Evolutionary conservation across 2,113 vertebrate species (phyloP), one percentile per base, ranked within the genome.

Genomic region (Chaetodon trifascialis): DNA sequence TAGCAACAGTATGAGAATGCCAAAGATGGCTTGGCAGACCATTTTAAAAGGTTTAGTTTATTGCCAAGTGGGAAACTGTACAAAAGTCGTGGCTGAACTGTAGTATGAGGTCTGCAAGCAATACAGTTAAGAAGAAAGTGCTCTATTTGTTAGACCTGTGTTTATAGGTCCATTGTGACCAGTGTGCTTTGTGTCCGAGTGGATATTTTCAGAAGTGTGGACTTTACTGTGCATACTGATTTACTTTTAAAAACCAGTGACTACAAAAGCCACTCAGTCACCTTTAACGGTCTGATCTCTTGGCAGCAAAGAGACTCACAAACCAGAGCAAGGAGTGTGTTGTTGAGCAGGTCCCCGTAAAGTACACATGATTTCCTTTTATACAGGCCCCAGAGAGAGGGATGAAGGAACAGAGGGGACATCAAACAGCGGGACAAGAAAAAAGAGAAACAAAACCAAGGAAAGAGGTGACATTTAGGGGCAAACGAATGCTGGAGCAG

Each of bases 131-230:
- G 47, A 47, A 55, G 60, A 84, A 78, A 72, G 47, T 58, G 47
- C 63, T 73, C 16, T 71, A 64, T 85, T 67, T 71, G 71, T 78
- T 58, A 40, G 16, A 15, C 67, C 58, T 79, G 49, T 44, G 40
- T 82, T 88, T 84, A 88, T 68, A 25, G 40, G 40, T 36, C 73
- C 38, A 60, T 59, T 70, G 72, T 81, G 83, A 86, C 52, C 30
- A 10, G 25, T 78, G 70, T n/a, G 36, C 78, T 79, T 78, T 67
- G 80, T 82, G 23, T 83, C 69, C 56, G 71, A 88, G 76, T 83
- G 67, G 75, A 86, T 76, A 82, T 75, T 87, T 84, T 2, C 79
- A 79, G n/a, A 89, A 52, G 89, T 88, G 82, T 82, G 79, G 80
- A 68, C 71, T 86, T 84, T 82, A 86, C 58, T 69, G 72, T 80